Conservation (phyloP, 2,797 vertebrate genomes). For the Gadopsis marmoratus region DNA sequence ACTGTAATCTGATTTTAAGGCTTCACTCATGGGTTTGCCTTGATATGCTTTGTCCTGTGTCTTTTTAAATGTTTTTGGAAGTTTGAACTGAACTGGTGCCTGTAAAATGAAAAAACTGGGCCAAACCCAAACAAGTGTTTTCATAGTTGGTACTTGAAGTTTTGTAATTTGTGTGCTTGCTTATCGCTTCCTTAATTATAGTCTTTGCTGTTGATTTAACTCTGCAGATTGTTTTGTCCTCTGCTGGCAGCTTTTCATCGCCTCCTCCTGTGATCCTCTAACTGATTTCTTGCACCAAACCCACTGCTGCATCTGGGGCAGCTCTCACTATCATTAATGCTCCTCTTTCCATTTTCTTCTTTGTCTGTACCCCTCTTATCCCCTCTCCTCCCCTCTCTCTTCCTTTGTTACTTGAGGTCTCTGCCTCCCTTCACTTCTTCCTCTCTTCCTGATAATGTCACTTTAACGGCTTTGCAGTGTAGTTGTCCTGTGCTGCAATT, state of each 20-base stretch:
- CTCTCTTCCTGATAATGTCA: constrained; percentile 4
- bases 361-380: neutral
- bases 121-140: neutral
- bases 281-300: constrained; percentile 36
- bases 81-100: neutral
- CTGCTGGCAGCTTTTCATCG: neutral
- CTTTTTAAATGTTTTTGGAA: neutral
- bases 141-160: constrained; percentile 11
- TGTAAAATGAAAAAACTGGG: neutral
- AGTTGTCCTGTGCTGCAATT: constrained; percentile 53
- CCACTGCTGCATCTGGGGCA: constrained; percentile 17
- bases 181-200: constrained; percentile 25
- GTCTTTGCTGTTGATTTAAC: constrained; percentile 18
- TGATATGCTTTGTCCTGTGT: neutral
- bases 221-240: constrained; percentile 9
- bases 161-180: constrained; percentile 6
- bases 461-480: constrained; percentile 51
- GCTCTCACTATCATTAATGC: constrained; percentile 34
- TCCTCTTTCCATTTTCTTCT: constrained; percentile 1
- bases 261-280: constrained; percentile 6
- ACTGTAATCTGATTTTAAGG: neutral
- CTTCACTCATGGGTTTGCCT: neutral
- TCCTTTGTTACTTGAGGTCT: constrained; percentile 16
- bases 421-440: neutral
- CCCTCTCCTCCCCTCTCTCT: neutral